A percentile compares a stretch with the other conserved stretches of the same genome.
Evolutionary conservation across 92 coral and sea anemone species (phyloP).

Genomic region (Galaxea fascicularis): DNA sequence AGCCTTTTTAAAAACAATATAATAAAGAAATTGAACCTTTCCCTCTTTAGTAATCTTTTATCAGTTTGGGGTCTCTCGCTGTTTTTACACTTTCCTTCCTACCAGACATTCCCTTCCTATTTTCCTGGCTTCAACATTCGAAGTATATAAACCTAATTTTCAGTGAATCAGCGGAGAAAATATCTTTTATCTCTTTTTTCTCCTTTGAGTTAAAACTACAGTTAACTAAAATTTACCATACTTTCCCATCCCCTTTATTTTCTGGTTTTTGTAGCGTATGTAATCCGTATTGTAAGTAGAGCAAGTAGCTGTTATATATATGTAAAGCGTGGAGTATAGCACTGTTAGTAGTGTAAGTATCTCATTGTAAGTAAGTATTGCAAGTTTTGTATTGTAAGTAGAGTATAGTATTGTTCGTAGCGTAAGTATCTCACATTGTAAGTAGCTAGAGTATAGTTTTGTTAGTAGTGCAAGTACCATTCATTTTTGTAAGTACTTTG

Average conservation of each 20-base stretch:
- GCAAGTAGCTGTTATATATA: neutral
- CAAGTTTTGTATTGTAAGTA: neutral
- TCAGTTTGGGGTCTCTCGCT: conserved; percentile 35
- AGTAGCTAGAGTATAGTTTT: neutral
- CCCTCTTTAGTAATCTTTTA: conserved; percentile 6
- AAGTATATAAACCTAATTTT: neutral
- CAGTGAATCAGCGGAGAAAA: neutral
- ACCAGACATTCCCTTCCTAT: conserved; percentile 24
- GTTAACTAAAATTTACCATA: neutral
- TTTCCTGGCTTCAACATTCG: neutral
- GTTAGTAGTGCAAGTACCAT: neutral
- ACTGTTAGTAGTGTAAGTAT: neutral
- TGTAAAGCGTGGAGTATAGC: no score
- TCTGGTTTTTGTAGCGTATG: neutral
- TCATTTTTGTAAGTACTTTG: neutral
- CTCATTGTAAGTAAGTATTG: neutral
- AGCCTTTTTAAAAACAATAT: conserved; percentile 21
- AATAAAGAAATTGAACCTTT: conserved; percentile 31
- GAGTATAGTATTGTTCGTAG: no score
- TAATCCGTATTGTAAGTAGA: neutral
- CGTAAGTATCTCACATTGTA: no score
- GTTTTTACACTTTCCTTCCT: conserved; percentile 21
- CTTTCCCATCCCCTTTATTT: neutral
- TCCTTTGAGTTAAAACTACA: neutral
- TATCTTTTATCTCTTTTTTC: neutral